Percentiles rank a stretch among this genome's conserved stretches.
Conservation (phyloP, 2,113 vertebrate genomes). For the Seriola aureovittata region DNA sequence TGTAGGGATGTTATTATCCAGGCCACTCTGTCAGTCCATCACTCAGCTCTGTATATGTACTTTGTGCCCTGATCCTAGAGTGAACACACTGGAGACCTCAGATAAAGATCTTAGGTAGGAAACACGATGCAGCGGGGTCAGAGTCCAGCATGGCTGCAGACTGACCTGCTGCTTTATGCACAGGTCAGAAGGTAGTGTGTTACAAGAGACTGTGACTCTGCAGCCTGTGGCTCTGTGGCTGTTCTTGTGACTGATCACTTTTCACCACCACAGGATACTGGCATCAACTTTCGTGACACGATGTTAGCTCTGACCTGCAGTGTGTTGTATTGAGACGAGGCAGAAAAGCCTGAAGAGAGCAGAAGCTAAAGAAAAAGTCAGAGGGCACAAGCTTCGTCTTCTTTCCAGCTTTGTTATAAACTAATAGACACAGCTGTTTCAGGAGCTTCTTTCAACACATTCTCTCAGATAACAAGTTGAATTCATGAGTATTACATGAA, state of each 20-base stretch:
- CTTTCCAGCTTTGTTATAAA: too few species aligned
- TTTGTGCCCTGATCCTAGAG: conserved; percentile 15
- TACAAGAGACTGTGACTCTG: conserved; percentile 50
- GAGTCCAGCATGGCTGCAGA: conserved; percentile 32
- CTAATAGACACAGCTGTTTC: too few species aligned
- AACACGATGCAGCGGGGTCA: conserved; percentile 51
- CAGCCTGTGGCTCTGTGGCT: neutral
- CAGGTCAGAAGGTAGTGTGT: conserved; percentile 47
- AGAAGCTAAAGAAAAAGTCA: neutral
- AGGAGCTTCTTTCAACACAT: too few species aligned
- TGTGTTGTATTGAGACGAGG: neutral
- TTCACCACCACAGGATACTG: neutral
- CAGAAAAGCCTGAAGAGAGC: neutral
- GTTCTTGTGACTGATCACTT: conserved; percentile 1
- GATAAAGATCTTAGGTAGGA: conserved; percentile 67
- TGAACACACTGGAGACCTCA: conserved; percentile 44
- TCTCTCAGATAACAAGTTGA: too few species aligned
- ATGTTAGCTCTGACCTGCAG: neutral
- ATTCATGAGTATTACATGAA: too few species aligned
- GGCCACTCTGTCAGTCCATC: neutral
- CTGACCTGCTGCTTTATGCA: conserved; percentile 43
- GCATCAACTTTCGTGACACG: conserved; percentile 11
- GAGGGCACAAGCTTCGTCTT: neutral
- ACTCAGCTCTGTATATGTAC: conserved; percentile 25
- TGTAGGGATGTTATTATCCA: too few species aligned